Evolutionary conservation across 2,888 invertebrate genomes (phyloP), one percentile per base, ranked within the genome.

Genomic region (Sarcophaga subvicina): DNA sequence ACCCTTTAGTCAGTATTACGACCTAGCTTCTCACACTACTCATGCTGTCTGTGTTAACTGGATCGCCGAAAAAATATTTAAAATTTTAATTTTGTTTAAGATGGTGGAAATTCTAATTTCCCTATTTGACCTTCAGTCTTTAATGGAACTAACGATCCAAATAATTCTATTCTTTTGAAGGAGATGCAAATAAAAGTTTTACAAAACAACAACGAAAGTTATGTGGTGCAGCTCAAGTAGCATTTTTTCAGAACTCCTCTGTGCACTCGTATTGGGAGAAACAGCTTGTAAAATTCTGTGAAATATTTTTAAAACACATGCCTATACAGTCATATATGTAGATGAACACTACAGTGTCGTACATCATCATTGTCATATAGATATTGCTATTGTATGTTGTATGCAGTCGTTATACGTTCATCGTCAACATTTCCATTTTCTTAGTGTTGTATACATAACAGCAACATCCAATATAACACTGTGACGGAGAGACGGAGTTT

Each of bases 361-460:
- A 87, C 63, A 87, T 81, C 79, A 81, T 67, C 59, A 71, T 81
- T 76, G 78, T 67, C 78, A 77, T 27, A 3, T 14, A 62, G 78
- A 37, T 72, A 71, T 60, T 60, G 76, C 37, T 47, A 66, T 70
- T 70, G 64, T 59, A 54, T 66, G 79, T 75, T 63, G 78, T 79
- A 70, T 27, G 37, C 20, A 54, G 20, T 69, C 60, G 20, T 0
- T 37, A 37, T 37, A 37, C 37, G 37, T 62, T 76, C 66, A 49
- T 80, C 83, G 12, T 72, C 69, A 80, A 75, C 70, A 73, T 80
- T 72, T 78, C 54, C 14, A 73, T 72, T 76, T 83, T 83, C 72
- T 73, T 69, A 20, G 60, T 64, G 54, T 62, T 77, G 54, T 78
- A 37, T 54, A 77, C 76, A 77, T 47, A 79, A 66, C 62, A 82